Base-by-base conservation (phyloP, 1,140 invertebrate species). In the Drosophila pseudoobscura region DNA sequence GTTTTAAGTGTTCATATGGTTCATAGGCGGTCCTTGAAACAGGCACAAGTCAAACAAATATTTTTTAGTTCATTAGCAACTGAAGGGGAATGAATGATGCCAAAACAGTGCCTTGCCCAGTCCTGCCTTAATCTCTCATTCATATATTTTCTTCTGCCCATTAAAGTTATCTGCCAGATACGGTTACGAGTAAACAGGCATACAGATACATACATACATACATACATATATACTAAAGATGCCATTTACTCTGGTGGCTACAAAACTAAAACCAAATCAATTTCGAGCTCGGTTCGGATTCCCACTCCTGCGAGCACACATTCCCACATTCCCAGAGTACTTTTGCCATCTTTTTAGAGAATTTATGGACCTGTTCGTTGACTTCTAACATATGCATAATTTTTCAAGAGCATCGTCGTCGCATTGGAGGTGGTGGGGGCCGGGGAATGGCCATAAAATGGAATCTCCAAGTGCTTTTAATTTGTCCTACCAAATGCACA, bases 331-430 rank as follows among this genome's bases (percentile, higher is more conserved):
- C 54, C 46, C 46, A 61, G 49, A 75, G 64, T 53, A 55, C 53
- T 59, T 70, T 57, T 35, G 17, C 53, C 20, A 57, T 74, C 53
- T 76, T 83, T 66, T 64, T 47, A 54, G 60, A 50, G 43, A 77
- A 87, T 87, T 87, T 87, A 87, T 87, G 65, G 82, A 87, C 83
- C 83, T 64, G 49, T 62, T 61, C 74, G 78, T 82, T 82, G 82
- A 88, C 82, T 88, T 65, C 70, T 87, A 87, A 65, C 78, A 82
- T 87, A 87, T 87, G 82, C 78, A 87, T 87, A 87, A 88, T 87
- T 87, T 87, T 87, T 87, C 83, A 82, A 78, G 82, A 65, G 74
- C 69, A 63, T 61, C 55, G 22, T 52, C 31, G 51, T 50, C 45
- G 82, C 82, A 63, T 80, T 66, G 78, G 0, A 0, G 24, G 24